These are phyloP conservation scores for Panopea generosa DNA, from an alignment of 2,888 invertebrate species.

Conservation along the genomic window DNA sequence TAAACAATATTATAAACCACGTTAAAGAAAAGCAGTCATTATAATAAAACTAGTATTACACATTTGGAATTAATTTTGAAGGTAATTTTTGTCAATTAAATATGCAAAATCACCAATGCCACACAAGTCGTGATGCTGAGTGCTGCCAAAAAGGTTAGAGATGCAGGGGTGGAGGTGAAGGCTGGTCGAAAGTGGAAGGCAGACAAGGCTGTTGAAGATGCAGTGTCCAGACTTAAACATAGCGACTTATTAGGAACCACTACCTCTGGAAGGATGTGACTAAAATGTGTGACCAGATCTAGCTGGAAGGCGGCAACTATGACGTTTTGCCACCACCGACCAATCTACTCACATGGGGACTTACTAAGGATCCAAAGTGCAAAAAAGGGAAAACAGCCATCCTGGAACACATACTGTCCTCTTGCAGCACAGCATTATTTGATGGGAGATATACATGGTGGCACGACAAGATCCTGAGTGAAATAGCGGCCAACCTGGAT, in stretches of 20 bases:
- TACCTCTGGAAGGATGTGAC: neutral
- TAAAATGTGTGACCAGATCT: neutral
- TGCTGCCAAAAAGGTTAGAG: neutral
- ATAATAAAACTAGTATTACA: no score
- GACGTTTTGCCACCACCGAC: neutral
- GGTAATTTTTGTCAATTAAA: neutral
- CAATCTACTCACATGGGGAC: neutral
- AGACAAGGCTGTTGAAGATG: neutral
- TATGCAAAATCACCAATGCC: neutral
- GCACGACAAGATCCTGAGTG: no score
- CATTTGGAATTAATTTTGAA: no score
- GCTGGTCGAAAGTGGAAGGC: neutral
- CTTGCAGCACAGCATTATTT: no score
- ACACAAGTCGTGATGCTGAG: slow-evolving; percentile 5
- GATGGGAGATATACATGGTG: no score
- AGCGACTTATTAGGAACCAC: neutral
- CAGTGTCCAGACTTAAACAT: neutral
- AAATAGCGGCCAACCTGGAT: no score
- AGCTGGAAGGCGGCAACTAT: neutral
- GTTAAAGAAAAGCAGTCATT: no score
- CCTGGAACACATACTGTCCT: no score
- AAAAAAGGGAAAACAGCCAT: no score
- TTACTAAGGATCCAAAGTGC: neutral
- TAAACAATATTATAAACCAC: no score
- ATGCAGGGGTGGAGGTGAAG: neutral